Evolutionary conservation across 2,113 vertebrate species (phyloP).

Genomic region (Xyliphius kryptos): DNA sequence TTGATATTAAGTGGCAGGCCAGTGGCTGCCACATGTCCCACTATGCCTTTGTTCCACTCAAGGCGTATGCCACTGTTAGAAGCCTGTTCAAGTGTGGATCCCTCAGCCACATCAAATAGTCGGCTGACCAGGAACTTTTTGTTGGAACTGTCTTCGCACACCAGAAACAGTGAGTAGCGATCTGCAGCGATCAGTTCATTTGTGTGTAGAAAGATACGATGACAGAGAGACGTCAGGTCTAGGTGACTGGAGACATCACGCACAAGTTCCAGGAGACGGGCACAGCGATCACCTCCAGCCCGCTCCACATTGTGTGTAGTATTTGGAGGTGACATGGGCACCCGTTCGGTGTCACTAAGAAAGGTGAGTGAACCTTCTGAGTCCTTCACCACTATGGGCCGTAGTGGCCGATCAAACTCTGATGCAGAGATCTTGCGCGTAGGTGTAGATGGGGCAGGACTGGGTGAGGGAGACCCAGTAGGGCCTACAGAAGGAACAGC

Average conservation of each 20-base stretch:
- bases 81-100: slow-evolving; percentile 89
- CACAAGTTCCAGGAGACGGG: slow-evolving; percentile 88
- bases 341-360: slow-evolving; percentile 74
- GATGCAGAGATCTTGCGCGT: slow-evolving; percentile 93
- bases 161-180: slow-evolving; percentile 92
- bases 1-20: slow-evolving; percentile 91
- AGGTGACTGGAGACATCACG: slow-evolving; percentile 94
- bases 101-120: slow-evolving; percentile 91
- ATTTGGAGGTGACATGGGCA: slow-evolving; percentile 68
- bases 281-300: slow-evolving; percentile 65
- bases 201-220: slow-evolving; percentile 96
- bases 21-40: slow-evolving; percentile 88
- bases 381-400: slow-evolving; percentile 93
- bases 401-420: slow-evolving; percentile 88
- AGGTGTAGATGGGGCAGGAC: slow-evolving; percentile 69
- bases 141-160: slow-evolving; percentile 93
- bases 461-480: slow-evolving; percentile 57
- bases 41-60: slow-evolving; percentile 97
- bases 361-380: slow-evolving; percentile 87
- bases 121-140: slow-evolving; percentile 89
- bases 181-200: slow-evolving; percentile 89
- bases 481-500: slow-evolving; percentile 48
- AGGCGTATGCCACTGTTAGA: slow-evolving; percentile 88
- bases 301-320: slow-evolving; percentile 31
- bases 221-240: slow-evolving; percentile 91